phyloP scores from a whole-genome alignment of 2,113 vertebrate genomes.

The Sinocyclocheilus anshuiensis region DNA sequence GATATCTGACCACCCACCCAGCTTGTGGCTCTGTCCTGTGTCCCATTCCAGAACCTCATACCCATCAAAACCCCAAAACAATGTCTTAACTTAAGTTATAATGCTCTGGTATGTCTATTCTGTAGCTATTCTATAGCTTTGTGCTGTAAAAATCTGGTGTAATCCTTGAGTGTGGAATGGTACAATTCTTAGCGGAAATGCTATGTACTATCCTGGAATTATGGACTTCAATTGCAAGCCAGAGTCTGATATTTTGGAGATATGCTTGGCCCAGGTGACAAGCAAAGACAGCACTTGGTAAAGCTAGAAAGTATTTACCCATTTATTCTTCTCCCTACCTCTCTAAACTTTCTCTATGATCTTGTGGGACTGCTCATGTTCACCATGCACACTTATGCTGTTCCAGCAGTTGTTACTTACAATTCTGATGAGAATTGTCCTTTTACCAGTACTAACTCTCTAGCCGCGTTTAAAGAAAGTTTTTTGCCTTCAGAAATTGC shows the following conservation, averaged over 20 bases:
- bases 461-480: neutral
- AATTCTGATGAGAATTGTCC: neutral
- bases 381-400: neutral
- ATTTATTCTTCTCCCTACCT: neutral
- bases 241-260: too few species aligned
- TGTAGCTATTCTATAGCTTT: neutral
- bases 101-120: neutral
- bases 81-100: neutral
- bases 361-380: neutral
- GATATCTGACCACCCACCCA: constrained; percentile 74
- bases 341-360: neutral
- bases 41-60: constrained; percentile 34
- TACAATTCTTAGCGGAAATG: too few species aligned
- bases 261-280: too few species aligned
- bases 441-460: neutral
- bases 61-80: constrained; percentile 10
- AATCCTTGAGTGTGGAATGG: too few species aligned
- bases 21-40: constrained; percentile 50
- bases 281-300: neutral
- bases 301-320: neutral
- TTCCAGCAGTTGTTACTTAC: neutral
- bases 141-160: too few species aligned
- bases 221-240: neutral
- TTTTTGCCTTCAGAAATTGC: too few species aligned
- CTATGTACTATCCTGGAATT: too few species aligned